Conservation (phyloP, 2,888 invertebrate genomes). For the Biston stratarius region DNA sequence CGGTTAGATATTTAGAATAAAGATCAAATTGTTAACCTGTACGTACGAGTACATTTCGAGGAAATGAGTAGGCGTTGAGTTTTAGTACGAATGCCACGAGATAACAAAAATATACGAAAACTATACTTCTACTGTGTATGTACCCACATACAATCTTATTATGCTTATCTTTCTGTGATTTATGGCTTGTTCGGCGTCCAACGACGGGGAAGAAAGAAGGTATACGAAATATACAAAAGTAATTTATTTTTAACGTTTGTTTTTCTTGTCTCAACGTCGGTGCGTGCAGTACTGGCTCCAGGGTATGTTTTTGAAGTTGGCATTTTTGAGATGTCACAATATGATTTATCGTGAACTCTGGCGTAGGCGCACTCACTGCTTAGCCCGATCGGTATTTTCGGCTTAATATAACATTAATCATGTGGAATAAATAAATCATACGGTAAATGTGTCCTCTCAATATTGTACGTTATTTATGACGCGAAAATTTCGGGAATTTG, state of each 20-base stretch:
- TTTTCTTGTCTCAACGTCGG: slow-evolving; percentile 83
- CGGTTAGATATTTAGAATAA: slow-evolving; percentile 5
- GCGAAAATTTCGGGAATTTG: slow-evolving; percentile 57
- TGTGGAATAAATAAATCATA: slow-evolving; percentile 68
- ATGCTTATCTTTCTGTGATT: slow-evolving; percentile 87
- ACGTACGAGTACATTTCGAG: slow-evolving; percentile 62
- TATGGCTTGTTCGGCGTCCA: slow-evolving; percentile 84
- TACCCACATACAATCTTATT: slow-evolving; percentile 85
- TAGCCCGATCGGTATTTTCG: slow-evolving; percentile 83
- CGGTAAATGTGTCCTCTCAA: slow-evolving; percentile 68
- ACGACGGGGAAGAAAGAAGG: slow-evolving; percentile 85
- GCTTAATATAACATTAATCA: slow-evolving; percentile 77
- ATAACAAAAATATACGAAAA: slow-evolving; percentile 84
- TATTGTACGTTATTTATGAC: slow-evolving; percentile 67
- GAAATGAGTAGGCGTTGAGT: slow-evolving; percentile 73
- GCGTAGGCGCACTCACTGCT: slow-evolving; percentile 81
- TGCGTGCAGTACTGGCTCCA: slow-evolving; percentile 81
- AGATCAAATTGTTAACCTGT: slow-evolving; percentile 40
- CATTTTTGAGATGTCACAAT: slow-evolving; percentile 85
- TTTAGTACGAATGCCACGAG: slow-evolving; percentile 77
- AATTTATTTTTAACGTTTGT: slow-evolving; percentile 86
- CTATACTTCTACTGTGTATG: slow-evolving; percentile 84
- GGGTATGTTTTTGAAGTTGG: slow-evolving; percentile 84
- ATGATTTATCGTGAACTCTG: slow-evolving; percentile 80
- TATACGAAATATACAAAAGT: slow-evolving; percentile 86